phyloP scores from a whole-genome alignment of 2,888 invertebrate genomes.

The Trichopria drosophilae region DNA sequence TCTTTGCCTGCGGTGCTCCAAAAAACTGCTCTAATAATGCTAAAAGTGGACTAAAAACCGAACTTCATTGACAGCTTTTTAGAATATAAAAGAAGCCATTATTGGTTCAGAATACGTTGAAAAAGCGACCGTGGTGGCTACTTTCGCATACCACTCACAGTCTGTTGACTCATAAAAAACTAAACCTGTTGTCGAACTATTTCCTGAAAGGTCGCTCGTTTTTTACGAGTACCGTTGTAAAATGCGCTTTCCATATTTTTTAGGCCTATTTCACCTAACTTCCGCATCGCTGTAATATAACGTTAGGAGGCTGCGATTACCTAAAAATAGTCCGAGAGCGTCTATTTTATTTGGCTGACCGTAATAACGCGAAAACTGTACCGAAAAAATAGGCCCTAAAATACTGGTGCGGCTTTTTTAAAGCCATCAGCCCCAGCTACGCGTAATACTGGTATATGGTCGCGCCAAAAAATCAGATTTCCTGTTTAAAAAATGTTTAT shows the following conservation, averaged over 20 bases:
- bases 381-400: conserved; percentile 46
- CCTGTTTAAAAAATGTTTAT: conserved; percentile 49
- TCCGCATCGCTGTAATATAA: conserved; percentile 43
- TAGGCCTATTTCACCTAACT: neutral
- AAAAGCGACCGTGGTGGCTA: no score
- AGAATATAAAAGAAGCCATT: no score
- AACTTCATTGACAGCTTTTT: no score
- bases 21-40: conserved; percentile 56
- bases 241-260: conserved; percentile 14
- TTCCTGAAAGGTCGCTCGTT: no score
- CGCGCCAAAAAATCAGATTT: conserved; percentile 40
- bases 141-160: no score
- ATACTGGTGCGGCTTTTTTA: conserved; percentile 31
- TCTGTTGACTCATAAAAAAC: no score
- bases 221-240: no score
- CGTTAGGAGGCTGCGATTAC: conserved; percentile 44
- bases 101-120: no score
- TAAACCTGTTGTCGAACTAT: no score
- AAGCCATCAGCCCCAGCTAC: neutral
- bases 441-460: conserved; percentile 23
- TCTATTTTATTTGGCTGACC: conserved; percentile 54
- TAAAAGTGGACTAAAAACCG: conserved; percentile 55
- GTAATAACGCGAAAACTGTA: conserved; percentile 55
- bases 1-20: conserved; percentile 35
- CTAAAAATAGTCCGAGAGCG: conserved; percentile 46